These are phyloP conservation scores for Gymnocypris eckloni DNA, from an alignment of 2,797 vertebrate genomes.

Conservation along the genomic window DNA sequence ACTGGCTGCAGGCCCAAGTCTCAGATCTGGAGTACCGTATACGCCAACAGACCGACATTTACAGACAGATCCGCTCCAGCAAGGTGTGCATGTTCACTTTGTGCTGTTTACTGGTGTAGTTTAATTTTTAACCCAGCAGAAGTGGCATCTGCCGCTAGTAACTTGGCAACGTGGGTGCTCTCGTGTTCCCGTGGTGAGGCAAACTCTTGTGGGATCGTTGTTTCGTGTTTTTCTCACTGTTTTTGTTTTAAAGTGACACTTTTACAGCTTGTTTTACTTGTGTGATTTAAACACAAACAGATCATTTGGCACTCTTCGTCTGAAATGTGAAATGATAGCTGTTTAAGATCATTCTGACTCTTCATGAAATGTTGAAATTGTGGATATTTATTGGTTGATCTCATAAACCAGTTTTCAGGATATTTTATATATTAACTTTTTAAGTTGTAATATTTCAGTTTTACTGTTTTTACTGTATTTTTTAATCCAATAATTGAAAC, in stretches of 20 bases:
- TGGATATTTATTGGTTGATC: neutral
- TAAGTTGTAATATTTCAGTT: neutral
- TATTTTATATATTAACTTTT: too few relatives aligned
- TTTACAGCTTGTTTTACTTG: neutral
- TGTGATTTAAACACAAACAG: neutral
- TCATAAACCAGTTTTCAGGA: neutral
- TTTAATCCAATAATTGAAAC: neutral
- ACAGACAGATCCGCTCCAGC: slow-evolving; percentile 65
- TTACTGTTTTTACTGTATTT: neutral
- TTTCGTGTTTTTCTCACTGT: neutral
- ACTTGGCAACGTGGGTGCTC: slow-evolving; percentile 7
- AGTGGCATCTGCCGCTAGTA: neutral
- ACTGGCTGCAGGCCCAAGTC: slow-evolving; percentile 89
- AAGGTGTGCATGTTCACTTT: slow-evolving; percentile 41
- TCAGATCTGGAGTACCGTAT: slow-evolving; percentile 91
- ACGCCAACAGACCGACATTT: slow-evolving; percentile 89
- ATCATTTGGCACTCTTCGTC: neutral
- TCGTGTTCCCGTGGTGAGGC: neutral
- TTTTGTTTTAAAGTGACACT: neutral
- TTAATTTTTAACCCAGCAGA: neutral
- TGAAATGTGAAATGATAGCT: neutral
- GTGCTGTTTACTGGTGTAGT: neutral
- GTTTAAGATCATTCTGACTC: neutral
- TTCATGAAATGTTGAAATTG: neutral
- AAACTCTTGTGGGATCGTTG: slow-evolving; percentile 4